Evolutionary conservation across 2,888 invertebrate species (phyloP).

Genomic region (Lobophora halterata): DNA sequence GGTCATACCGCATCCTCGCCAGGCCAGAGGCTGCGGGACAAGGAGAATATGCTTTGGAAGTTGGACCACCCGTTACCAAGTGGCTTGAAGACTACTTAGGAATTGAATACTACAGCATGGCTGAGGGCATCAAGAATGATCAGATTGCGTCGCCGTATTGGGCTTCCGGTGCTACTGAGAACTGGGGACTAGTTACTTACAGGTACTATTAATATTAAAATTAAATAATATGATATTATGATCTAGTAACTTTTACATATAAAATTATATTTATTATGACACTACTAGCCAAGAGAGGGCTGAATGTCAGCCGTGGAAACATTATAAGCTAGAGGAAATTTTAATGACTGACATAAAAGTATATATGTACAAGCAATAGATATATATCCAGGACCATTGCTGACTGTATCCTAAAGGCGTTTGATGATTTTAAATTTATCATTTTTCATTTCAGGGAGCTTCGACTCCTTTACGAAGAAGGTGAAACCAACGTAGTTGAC

Average conservation of each 20-base stretch:
- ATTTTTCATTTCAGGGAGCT: slow-evolving; percentile 56
- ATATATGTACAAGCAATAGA: not conserved
- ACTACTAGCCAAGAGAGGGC: too few species aligned
- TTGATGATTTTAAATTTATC: not conserved
- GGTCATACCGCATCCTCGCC: slow-evolving; percentile 64
- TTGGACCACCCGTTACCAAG: slow-evolving; percentile 61
- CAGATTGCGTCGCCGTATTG: slow-evolving; percentile 71
- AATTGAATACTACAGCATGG: slow-evolving; percentile 65
- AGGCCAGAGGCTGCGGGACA: slow-evolving; percentile 59
- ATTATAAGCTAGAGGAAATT: too few species aligned
- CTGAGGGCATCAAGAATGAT: slow-evolving; percentile 62
- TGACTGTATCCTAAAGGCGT: not conserved
- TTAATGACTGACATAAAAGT: too few species aligned
- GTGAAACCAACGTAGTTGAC: slow-evolving; percentile 62
- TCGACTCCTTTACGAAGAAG: slow-evolving; percentile 64
- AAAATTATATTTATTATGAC: too few species aligned
- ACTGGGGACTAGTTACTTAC: slow-evolving; percentile 74
- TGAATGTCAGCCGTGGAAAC: too few species aligned
- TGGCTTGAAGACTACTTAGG: slow-evolving; percentile 65
- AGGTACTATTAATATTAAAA: too few species aligned
- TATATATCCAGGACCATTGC: not conserved
- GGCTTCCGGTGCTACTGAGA: slow-evolving; percentile 76
- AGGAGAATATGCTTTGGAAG: slow-evolving; percentile 65
- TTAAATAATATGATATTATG: too few species aligned
- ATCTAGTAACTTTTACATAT: too few species aligned